Evolutionary conservation across 92 coral and sea anemone genomes (phyloP).

Genomic region (Epizoanthus rinbou): DNA sequence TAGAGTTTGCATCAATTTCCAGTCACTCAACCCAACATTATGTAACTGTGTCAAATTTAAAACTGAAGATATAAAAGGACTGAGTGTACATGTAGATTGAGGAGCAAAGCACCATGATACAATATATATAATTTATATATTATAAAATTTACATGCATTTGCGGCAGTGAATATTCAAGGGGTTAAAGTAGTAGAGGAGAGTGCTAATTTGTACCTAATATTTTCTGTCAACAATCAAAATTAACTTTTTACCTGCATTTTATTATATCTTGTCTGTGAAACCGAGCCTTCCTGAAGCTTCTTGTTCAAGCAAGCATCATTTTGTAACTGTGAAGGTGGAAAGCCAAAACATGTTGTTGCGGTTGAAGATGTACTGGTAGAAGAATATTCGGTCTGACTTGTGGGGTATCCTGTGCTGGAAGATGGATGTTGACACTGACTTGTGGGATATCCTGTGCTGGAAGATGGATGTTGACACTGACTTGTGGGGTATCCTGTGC

Average conservation of each 20-base stretch:
- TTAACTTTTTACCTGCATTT: constrained; percentile 66
- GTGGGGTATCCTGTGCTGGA: too few relatives aligned
- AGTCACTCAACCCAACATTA: neutral
- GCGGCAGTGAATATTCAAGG: neutral
- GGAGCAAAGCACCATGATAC: too few relatives aligned
- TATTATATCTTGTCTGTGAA: constrained; percentile 43
- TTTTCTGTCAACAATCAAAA: neutral
- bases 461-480: neutral
- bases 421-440: too few relatives aligned
- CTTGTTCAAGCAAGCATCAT: constrained; percentile 53
- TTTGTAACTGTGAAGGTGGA: constrained; percentile 32
- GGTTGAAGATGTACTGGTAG: neutral
- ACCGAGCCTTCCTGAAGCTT: constrained; percentile 45
- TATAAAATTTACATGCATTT: too few relatives aligned
- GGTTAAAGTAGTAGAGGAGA: neutral
- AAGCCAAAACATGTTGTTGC: neutral
- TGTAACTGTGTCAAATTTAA: neutral
- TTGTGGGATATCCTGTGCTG: too few relatives aligned
- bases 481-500: neutral
- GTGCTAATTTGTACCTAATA: neutral
- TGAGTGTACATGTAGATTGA: too few relatives aligned
- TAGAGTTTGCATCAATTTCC: neutral
- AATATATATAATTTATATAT: too few relatives aligned
- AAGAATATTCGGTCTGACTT: neutral
- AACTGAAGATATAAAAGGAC: neutral